These are phyloP conservation scores for Diachrysia chrysitis DNA, from an alignment of 2,888 invertebrate genomes.

Conservation along the genomic window DNA sequence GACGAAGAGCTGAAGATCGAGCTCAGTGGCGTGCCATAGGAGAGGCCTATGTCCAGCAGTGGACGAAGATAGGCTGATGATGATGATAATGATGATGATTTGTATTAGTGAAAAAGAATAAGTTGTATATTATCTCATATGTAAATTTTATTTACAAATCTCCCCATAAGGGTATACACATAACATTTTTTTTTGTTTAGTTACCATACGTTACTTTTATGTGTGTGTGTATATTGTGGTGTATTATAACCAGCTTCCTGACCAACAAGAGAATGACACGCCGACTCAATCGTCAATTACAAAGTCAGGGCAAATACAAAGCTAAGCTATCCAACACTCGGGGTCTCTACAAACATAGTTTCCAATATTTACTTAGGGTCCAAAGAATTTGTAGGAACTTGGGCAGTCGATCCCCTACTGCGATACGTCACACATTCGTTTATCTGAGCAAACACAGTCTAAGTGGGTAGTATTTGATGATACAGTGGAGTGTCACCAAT, in stretches of 20 bases:
- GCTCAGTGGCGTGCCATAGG: too few relatives aligned
- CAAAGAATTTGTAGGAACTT: constrained; percentile 60
- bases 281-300: constrained; percentile 57
- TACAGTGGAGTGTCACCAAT: constrained; percentile 41
- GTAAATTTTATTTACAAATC: too few relatives aligned
- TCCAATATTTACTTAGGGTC: constrained; percentile 71
- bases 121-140: too few relatives aligned
- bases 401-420: constrained; percentile 65
- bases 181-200: too few relatives aligned
- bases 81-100: too few relatives aligned
- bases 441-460: constrained; percentile 69
- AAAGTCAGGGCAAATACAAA: constrained; percentile 54
- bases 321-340: constrained; percentile 52
- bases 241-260: not conserved
- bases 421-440: constrained; percentile 76
- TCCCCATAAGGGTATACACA: too few relatives aligned
- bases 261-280: constrained; percentile 19
- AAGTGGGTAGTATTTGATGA: constrained; percentile 60
- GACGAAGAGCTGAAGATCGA: too few relatives aligned
- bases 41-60: too few relatives aligned
- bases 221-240: too few relatives aligned
- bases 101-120: too few relatives aligned
- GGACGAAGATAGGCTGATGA: too few relatives aligned
- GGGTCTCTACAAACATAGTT: constrained; percentile 66
- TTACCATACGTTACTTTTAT: too few relatives aligned